A percentile compares a stretch with the other conserved stretches of the same genome.
Evolutionary conservation across 2,888 invertebrate species (phyloP).

Genomic region (Thymelicus lineola): DNA sequence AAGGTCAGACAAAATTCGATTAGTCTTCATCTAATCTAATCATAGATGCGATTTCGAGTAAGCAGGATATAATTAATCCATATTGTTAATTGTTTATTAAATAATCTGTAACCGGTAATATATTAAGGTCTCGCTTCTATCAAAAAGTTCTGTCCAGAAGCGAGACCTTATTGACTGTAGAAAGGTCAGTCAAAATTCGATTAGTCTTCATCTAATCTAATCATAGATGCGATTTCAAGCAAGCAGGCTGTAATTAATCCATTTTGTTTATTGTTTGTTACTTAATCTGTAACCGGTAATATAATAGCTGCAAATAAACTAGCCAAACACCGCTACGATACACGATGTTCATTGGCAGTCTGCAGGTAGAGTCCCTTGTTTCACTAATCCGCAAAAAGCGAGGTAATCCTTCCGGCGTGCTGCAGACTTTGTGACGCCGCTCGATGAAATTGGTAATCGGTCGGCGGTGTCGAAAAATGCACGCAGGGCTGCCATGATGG

Average conservation of each 20-base stretch:
- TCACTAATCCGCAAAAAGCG: conserved; percentile 74
- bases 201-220: conserved; percentile 21
- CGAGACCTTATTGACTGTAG: background rate
- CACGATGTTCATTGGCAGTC: conserved; percentile 15
- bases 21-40: conserved; percentile 19
- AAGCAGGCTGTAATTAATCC: background rate
- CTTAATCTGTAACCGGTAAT: conserved; percentile 19
- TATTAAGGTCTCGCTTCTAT: no score
- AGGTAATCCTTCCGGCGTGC: conserved; percentile 77
- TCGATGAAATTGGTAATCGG: conserved; percentile 71
- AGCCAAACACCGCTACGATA: conserved; percentile 17
- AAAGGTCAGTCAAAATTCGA: conserved; percentile 10
- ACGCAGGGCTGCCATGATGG: conserved; percentile 62
- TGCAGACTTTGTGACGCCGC: conserved; percentile 81
- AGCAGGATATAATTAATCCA: background rate
- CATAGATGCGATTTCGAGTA: background rate
- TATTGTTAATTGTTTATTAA: conserved; percentile 19
- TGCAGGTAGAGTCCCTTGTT: conserved; percentile 62
- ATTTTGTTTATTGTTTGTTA: conserved; percentile 22
- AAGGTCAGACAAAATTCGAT: conserved; percentile 14
- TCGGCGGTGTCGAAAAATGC: conserved; percentile 59
- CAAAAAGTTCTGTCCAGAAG: no score
- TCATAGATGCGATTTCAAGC: background rate
- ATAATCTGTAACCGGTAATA: conserved; percentile 29
- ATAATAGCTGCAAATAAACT: conserved; percentile 34